phyloP scores from a whole-genome alignment of 2,888 invertebrate species.

The Cryptosula pallasiana region DNA sequence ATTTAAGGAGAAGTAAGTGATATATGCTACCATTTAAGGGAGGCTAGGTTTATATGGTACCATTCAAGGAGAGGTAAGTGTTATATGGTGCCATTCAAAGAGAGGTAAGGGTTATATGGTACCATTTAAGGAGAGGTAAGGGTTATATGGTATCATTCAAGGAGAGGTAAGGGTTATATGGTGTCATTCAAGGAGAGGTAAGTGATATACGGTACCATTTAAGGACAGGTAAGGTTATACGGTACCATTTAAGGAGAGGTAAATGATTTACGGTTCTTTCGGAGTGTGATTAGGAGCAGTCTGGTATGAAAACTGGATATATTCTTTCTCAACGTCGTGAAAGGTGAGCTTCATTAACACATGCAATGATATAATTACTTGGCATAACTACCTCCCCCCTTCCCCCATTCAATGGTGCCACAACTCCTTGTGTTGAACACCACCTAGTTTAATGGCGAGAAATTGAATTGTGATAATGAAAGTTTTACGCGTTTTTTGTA shows the following conservation, averaged over 20 bases:
- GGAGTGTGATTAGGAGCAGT: neutral
- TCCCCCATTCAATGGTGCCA: too few relatives aligned
- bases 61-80: neutral
- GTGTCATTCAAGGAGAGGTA: neutral
- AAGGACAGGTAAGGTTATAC: neutral
- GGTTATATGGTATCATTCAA: constrained; percentile 11
- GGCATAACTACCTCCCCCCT: too few relatives aligned
- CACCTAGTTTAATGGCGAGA: too few relatives aligned
- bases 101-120: neutral
- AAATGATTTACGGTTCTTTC: constrained; percentile 11
- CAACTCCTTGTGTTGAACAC: too few relatives aligned
- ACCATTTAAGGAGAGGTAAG: neutral
- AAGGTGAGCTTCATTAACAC: too few relatives aligned
- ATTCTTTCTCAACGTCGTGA: too few relatives aligned
- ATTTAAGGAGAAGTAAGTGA: constrained; percentile 7
- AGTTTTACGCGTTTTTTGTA: too few relatives aligned
- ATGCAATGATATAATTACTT: too few relatives aligned
- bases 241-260: neutral
- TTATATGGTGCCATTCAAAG: neutral
- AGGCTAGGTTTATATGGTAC: neutral
- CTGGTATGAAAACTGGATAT: too few relatives aligned
- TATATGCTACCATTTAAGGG: neutral
- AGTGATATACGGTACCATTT: neutral
- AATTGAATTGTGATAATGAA: too few relatives aligned
- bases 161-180: constrained; percentile 11